Evolutionary conservation across 35 echinoderm and acorn worm species (phyloP).

Genomic region (Ophiothrix spiculata): DNA sequence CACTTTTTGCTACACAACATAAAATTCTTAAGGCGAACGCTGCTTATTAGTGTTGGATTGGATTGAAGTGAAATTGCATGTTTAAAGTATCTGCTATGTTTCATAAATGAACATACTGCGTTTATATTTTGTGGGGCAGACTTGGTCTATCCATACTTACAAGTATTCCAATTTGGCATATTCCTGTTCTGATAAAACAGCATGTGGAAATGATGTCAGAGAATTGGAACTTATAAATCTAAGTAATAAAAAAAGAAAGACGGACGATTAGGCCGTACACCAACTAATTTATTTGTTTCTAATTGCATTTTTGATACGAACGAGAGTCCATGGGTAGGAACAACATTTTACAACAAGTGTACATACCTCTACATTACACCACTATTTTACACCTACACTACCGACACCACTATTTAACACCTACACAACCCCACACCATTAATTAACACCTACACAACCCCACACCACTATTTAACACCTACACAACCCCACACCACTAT

Average conservation of each 20-base stretch:
- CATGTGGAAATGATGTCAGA: conserved; percentile 76
- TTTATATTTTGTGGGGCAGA: too few species aligned
- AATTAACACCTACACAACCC: too few species aligned
- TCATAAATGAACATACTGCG: too few species aligned
- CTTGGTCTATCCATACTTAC: too few species aligned
- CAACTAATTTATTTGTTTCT: neutral
- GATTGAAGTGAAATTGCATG: too few species aligned
- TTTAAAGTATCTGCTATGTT: too few species aligned
- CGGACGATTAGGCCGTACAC: neutral
- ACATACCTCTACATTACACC: neutral
- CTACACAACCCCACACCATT: neutral
- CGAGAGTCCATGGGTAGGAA: neutral
- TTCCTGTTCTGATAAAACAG: conserved; percentile 56
- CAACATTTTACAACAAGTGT: neutral
- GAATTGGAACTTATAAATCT: conserved; percentile 76
- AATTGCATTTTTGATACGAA: neutral
- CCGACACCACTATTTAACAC: neutral
- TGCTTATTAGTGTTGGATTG: too few species aligned
- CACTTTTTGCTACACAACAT: too few species aligned
- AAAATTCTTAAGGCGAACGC: too few species aligned
- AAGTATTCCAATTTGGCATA: conserved; percentile 63
- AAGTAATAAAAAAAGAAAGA: neutral
- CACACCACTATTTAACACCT: too few species aligned
- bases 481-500: too few species aligned
- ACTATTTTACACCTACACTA: neutral